A percentile compares a stretch with the other conserved stretches of the same genome.
Evolutionary conservation across 1,140 invertebrate species (phyloP).

Genomic region (Lepidostoma basale): DNA sequence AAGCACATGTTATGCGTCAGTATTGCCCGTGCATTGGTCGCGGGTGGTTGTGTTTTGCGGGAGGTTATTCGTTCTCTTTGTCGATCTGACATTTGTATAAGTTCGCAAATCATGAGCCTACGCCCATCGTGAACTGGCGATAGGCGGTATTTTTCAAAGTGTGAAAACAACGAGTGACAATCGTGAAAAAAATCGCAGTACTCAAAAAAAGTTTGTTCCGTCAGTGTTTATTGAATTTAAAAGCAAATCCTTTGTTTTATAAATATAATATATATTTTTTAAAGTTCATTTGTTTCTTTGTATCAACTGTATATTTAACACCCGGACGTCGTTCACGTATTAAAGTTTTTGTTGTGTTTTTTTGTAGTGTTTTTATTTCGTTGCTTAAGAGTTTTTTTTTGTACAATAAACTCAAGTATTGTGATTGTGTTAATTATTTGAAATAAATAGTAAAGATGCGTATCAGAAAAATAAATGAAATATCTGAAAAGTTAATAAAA

Average conservation of each 20-base stretch:
- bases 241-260: too few relatives aligned
- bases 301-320: background rate
- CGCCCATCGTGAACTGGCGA: constrained; percentile 7
- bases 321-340: background rate
- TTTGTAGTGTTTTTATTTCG: background rate
- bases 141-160: constrained; percentile 26
- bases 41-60: constrained; percentile 8
- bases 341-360: constrained; percentile 12
- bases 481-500: background rate
- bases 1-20: constrained; percentile 31
- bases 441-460: background rate
- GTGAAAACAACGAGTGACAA: background rate
- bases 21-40: constrained; percentile 28
- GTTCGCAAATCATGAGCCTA: constrained; percentile 23
- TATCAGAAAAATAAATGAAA: background rate
- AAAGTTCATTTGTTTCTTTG: background rate
- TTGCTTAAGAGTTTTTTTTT: constrained; percentile 6
- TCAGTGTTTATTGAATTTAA: background rate
- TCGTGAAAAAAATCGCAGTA: background rate
- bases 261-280: background rate
- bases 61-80: constrained; percentile 7
- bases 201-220: background rate
- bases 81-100: constrained; percentile 26
- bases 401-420: background rate
- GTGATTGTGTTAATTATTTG: background rate